phyloP scores from a whole-genome alignment of 2,113 vertebrate species.

The Carettochelys insculpta region DNA sequence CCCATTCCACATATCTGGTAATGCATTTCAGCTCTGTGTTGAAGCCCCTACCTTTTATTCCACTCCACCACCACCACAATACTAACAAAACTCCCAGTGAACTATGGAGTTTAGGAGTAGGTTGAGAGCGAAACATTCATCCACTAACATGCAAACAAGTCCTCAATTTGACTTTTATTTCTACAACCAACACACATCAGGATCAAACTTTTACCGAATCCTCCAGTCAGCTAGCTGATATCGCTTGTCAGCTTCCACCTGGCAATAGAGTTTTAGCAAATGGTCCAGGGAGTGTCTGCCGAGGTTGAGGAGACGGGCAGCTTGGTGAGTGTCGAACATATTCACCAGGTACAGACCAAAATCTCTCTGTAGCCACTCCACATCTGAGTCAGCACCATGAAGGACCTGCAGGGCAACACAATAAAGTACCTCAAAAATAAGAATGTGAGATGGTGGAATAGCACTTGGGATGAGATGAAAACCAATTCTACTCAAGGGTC shows the following conservation, averaged over 20 bases:
- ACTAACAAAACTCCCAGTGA: not conserved
- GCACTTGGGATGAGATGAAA: not conserved
- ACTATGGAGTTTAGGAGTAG: not conserved
- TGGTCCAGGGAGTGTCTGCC: slow-evolving; percentile 93
- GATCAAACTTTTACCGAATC: slow-evolving; percentile 84
- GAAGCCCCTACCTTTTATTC: not conserved
- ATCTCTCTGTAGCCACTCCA: slow-evolving; percentile 98
- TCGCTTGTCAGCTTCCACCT: slow-evolving; percentile 88
- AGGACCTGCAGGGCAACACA: slow-evolving; percentile 81
- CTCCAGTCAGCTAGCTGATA: slow-evolving; percentile 98
- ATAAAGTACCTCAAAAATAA: not conserved
- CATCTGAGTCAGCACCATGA: slow-evolving; percentile 94
- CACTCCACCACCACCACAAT: not conserved
- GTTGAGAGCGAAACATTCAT: not conserved
- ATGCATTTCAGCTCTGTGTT: not conserved
- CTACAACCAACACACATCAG: not conserved
- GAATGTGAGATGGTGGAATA: not conserved
- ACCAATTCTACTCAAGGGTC: not conserved
- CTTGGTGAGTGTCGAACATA: slow-evolving; percentile 96
- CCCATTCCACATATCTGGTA: not conserved
- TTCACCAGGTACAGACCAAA: slow-evolving; percentile 95
- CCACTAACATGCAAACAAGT: not conserved
- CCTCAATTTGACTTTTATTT: not conserved
- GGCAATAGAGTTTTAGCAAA: slow-evolving; percentile 88
- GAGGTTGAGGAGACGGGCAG: slow-evolving; percentile 88